Conservation (phyloP, 1,140 invertebrate genomes). For the Macrosteles quadrilineatus region DNA sequence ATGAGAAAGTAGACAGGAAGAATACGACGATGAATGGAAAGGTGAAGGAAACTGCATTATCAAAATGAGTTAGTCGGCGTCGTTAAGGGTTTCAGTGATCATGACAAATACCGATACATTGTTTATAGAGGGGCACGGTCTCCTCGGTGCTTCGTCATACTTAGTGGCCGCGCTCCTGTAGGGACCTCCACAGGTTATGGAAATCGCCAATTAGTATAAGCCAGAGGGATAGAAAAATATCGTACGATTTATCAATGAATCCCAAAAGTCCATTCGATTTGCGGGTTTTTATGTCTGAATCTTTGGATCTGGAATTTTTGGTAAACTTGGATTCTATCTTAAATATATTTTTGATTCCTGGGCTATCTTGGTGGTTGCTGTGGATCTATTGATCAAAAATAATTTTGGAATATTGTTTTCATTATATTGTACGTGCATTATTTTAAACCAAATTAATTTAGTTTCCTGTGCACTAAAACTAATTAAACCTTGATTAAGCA, state of each 20-base stretch:
- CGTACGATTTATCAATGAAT: background rate
- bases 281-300: background rate
- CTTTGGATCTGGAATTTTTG: too few relatives aligned
- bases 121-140: slow-evolving; percentile 35
- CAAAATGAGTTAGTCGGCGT: slow-evolving; percentile 37
- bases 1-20: too few relatives aligned
- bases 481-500: too few relatives aligned
- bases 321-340: too few relatives aligned
- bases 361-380: too few relatives aligned
- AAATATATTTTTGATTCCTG: too few relatives aligned
- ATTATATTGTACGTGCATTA: too few relatives aligned
- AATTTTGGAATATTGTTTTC: too few relatives aligned
- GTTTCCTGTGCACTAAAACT: too few relatives aligned
- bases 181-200: background rate
- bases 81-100: slow-evolving; percentile 40
- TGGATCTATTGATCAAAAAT: too few relatives aligned
- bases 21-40: slow-evolving; percentile 10
- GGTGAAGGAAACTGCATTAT: slow-evolving; percentile 41
- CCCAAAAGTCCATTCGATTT: background rate
- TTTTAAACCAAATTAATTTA: too few relatives aligned
- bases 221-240: background rate
- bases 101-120: slow-evolving; percentile 43
- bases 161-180: background rate
- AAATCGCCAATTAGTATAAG: background rate
- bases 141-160: slow-evolving; percentile 9